These are phyloP conservation scores for Acanthosepion pharaonis DNA, from an alignment of 2,888 invertebrate genomes.

Conservation along the genomic window DNA sequence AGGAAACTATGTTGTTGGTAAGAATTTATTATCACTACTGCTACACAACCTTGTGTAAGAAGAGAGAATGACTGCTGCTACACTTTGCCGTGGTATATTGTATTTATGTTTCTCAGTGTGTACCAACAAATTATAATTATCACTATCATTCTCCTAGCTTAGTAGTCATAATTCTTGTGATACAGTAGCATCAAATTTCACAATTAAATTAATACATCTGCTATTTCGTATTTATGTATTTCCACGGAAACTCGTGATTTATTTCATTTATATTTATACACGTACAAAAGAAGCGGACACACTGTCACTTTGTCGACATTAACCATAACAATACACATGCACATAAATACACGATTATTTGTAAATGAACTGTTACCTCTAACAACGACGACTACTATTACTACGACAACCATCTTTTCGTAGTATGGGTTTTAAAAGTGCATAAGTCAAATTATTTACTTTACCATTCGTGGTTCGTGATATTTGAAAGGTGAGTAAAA, in stretches of 20 bases:
- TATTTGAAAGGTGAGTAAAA: background rate
- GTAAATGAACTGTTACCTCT: background rate
- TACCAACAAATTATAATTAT: background rate
- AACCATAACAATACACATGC: background rate
- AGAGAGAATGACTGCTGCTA: background rate
- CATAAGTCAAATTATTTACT: slow-evolving; percentile 3
- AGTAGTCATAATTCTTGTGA: background rate
- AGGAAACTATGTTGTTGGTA: background rate
- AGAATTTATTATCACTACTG: background rate
- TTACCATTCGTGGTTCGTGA: background rate
- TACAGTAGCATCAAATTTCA: background rate
- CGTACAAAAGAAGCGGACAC: too few relatives aligned
- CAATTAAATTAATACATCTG: background rate
- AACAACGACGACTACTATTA: background rate
- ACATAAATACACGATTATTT: background rate
- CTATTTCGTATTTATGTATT: background rate
- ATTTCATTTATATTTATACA: background rate
- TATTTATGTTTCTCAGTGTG: background rate
- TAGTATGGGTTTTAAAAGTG: background rate
- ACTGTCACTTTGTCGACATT: too few relatives aligned
- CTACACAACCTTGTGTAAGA: background rate
- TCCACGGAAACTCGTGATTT: background rate
- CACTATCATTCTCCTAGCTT: background rate
- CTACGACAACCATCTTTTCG: background rate
- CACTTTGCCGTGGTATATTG: background rate